Conservation (phyloP, 2,113 vertebrate genomes). For the Willisornis vidua region DNA sequence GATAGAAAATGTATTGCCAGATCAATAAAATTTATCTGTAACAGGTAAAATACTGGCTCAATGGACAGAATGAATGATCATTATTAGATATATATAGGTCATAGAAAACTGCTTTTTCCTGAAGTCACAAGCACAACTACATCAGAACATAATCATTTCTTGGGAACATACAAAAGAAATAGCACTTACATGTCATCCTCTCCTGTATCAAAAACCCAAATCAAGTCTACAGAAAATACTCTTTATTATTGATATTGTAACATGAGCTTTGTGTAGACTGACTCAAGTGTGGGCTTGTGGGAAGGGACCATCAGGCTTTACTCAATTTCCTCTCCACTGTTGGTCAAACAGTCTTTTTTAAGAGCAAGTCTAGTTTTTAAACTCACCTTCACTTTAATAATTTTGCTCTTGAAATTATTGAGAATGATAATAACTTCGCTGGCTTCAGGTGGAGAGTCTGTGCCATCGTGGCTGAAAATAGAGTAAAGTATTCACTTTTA, state of each 20-base stretch:
- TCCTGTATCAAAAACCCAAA: not conserved
- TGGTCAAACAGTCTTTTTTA: not conserved
- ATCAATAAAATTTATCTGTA: not conserved
- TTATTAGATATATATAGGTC: not conserved
- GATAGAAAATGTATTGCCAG: not conserved
- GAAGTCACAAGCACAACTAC: not conserved
- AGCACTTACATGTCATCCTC: not conserved
- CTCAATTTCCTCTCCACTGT: not conserved
- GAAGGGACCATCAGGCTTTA: not conserved
- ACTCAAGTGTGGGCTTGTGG: not conserved
- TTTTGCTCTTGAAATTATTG: constrained; percentile 95
- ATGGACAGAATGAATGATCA: not conserved
- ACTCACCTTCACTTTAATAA: constrained; percentile 97
- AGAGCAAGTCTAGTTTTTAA: not conserved
- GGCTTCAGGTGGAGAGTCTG: constrained; percentile 90
- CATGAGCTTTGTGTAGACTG: not conserved
- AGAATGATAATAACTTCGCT: constrained; percentile 89
- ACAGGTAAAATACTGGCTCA: not conserved
- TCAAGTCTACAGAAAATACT: not conserved
- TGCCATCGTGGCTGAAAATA: constrained; percentile 89
- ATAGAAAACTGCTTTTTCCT: not conserved
- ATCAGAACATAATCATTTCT: not conserved
- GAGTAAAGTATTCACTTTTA: not conserved
- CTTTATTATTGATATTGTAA: not conserved
- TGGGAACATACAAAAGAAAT: not conserved